Percentiles rank a stretch among this genome's conserved stretches.
Conservation (phyloP, 2,113 vertebrate species). For the Cochlearius cochlearius region DNA sequence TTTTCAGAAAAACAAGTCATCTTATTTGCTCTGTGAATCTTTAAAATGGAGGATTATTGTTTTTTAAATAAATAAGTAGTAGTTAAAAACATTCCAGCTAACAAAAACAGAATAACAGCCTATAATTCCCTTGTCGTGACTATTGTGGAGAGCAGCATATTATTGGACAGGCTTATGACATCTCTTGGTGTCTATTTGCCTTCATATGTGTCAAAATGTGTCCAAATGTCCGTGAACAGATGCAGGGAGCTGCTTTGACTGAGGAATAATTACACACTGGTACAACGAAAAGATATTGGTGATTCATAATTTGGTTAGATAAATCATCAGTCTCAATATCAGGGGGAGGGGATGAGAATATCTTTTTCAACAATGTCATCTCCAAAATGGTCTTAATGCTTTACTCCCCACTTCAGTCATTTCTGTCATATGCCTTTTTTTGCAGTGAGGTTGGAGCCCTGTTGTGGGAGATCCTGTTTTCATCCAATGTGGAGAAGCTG, state of each 20-base stretch:
- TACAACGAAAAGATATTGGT: background rate
- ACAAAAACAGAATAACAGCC: background rate
- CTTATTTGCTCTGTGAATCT: constrained; percentile 10
- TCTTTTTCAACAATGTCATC: background rate
- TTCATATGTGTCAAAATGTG: background rate
- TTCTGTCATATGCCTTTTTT: background rate
- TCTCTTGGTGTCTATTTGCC: background rate
- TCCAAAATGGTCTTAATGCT: background rate
- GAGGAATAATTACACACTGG: background rate
- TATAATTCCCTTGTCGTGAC: background rate
- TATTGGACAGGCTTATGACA: background rate
- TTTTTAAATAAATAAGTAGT: constrained; percentile 4
- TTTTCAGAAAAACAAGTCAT: constrained; percentile 25
- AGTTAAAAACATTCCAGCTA: background rate
- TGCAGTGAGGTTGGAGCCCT: background rate
- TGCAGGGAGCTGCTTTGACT: background rate
- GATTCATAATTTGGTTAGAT: background rate
- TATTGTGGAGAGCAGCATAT: background rate
- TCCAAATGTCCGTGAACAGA: background rate
- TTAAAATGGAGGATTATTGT: background rate
- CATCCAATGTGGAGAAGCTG: background rate
- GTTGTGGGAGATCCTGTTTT: background rate
- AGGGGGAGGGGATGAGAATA: background rate
- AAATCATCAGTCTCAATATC: background rate
- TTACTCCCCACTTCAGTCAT: background rate